Base-by-base conservation (phyloP, 2,888 invertebrate genomes). In the Malacosoma neustria region DNA sequence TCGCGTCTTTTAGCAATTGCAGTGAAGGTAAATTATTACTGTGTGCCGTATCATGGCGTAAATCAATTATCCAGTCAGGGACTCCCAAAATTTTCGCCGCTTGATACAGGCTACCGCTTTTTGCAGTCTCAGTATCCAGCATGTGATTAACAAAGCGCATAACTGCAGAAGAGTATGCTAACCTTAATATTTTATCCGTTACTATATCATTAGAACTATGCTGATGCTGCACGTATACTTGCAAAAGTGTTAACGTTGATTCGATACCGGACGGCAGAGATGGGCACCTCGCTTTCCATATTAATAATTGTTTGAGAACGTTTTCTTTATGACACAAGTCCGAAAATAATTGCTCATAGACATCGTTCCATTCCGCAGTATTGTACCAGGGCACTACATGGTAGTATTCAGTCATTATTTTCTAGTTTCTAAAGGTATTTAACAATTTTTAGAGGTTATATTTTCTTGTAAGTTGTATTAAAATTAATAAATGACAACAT, bases 41-140 rank as follows among this genome's bases (percentile, higher is more conserved):
- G 63, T 96, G 95, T 14, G 94, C 92, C 30, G 92, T 89, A 45
- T 93, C 91, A 64, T 96, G 94, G 36, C 95, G 86, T 36, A 95
- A 66, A 46, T 91, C 89, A 4, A 95, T 90, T 39, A 96, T 87
- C 94, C 94, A 95, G 42, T 90, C 89, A 1, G 95, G 95, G 30
- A 95, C 88, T 31, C 90, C 90, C 40, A 91, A 71, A 65, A 89
- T 86, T 44, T 84, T 85, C 0, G 91, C 92, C 22, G 89, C 89
- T 54, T 84, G 76, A 41, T 79, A 82, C 42, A 89, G 84, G 49
- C 89, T 75, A 3, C 77, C 75, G 11, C 86, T 85, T 56, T 86
- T 87, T 0, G 75, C 77, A 32, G 85, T 79, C 44, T 87, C 87
- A 36, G 86, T 63, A 48, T 89, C 88, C n/a, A 88, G 72, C 61